A percentile compares a stretch with the other conserved stretches of the same genome.
Evolutionary conservation across 2,113 vertebrate genomes (phyloP).

Genomic region (Lota lota): DNA sequence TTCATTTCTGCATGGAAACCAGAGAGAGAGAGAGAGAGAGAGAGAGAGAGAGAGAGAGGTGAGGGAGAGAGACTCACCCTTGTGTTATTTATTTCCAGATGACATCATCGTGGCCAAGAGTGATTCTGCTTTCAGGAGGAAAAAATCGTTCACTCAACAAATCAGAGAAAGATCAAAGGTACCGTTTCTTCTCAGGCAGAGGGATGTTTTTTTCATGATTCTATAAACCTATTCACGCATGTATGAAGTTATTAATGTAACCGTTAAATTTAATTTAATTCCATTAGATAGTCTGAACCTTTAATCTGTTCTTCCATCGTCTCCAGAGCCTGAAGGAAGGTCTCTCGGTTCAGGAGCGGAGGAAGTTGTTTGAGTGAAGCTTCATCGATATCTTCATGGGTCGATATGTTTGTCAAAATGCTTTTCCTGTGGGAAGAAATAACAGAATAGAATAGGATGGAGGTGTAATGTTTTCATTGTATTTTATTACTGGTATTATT

Average conservation of each 20-base stretch:
- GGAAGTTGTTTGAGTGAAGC: constrained; percentile 85
- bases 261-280: neutral
- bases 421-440: too few species aligned
- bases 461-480: too few species aligned
- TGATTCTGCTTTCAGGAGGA: constrained; percentile 81
- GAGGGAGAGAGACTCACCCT: neutral
- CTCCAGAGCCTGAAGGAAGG: constrained; percentile 89
- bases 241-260: neutral
- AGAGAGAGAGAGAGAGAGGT: too few species aligned
- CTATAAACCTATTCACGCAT: neutral
- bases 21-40: too few species aligned
- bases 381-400: neutral
- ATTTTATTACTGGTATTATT: too few species aligned
- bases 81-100: constrained; percentile 37
- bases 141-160: constrained; percentile 74
- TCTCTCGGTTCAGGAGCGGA: constrained; percentile 86
- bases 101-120: constrained; percentile 84
- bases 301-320: neutral
- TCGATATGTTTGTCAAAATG: too few species aligned
- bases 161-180: constrained; percentile 89
- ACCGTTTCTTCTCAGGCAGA: neutral
- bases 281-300: neutral
- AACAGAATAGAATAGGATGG: too few species aligned
- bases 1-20: too few species aligned
- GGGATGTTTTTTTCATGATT: too few species aligned